phyloP scores from a whole-genome alignment of 2,888 invertebrate genomes.

The Brachyopa scutellaris region DNA sequence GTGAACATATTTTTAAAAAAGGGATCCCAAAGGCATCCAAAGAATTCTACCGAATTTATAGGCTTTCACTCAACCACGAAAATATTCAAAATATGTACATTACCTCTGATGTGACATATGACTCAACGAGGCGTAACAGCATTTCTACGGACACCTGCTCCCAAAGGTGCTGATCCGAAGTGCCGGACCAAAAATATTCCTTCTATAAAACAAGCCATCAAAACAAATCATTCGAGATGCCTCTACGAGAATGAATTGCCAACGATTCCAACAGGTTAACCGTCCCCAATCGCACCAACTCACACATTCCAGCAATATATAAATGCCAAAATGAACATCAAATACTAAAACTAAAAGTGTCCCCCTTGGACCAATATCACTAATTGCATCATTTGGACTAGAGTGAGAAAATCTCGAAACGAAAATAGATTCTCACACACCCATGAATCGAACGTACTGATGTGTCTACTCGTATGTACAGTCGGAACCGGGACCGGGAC shows the following conservation, averaged over 20 bases:
- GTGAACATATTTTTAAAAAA: not conserved
- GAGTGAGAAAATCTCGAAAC: conserved; percentile 47
- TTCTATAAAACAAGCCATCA: conserved; percentile 47
- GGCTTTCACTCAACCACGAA: conserved; percentile 1
- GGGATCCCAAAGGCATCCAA: conserved; percentile 3
- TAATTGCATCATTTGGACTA: conserved; percentile 69
- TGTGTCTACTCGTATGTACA: too few species aligned
- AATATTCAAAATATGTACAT: conserved; percentile 30
- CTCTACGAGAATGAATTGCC: conserved; percentile 65
- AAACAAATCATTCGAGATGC: conserved; percentile 67
- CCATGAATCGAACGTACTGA: conserved; percentile 4
- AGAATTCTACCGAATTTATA: conserved; percentile 16
- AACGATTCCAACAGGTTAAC: conserved; percentile 71
- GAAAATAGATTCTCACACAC: conserved; percentile 62
- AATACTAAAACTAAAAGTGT: conserved; percentile 67
- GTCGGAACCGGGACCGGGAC: conserved; percentile 11
- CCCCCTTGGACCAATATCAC: conserved; percentile 72
- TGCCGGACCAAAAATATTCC: conserved; percentile 46
- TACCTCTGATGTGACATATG: conserved; percentile 23
- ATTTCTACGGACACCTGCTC: conserved; percentile 60
- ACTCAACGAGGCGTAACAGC: conserved; percentile 4
- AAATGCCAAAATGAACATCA: conserved; percentile 29
- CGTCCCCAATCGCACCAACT: conserved; percentile 45
- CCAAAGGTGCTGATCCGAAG: conserved; percentile 50
- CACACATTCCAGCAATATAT: conserved; percentile 43